A percentile compares a stretch with the other conserved stretches of the same genome.
Conservation (phyloP, 1,140 invertebrate genomes). For the Hyposmocoma kahamanoa region DNA sequence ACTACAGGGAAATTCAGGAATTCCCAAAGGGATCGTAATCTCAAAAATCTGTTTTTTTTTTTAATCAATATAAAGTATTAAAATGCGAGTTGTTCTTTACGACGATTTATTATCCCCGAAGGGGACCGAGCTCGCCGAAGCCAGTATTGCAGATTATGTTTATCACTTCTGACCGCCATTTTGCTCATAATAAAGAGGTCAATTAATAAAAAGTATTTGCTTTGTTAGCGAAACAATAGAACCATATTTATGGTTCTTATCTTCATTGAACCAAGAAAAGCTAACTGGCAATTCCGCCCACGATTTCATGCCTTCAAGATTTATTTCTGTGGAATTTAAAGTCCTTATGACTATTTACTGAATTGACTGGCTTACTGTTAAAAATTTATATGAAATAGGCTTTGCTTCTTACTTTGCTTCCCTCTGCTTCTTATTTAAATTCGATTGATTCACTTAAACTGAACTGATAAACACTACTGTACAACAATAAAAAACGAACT, state of each 20-base stretch:
- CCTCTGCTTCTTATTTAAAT: not conserved
- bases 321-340: conserved; percentile 9
- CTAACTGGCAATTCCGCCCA: conserved; percentile 13
- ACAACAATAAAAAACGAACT: too few species aligned
- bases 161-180: conserved; percentile 25
- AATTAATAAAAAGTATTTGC: conserved; percentile 26
- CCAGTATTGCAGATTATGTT: conserved; percentile 21
- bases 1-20: conserved; percentile 13
- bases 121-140: not conserved
- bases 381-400: not conserved
- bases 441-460: not conserved
- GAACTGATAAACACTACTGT: too few species aligned
- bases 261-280: conserved; percentile 14
- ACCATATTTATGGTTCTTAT: conserved; percentile 25
- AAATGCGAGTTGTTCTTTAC: too few species aligned
- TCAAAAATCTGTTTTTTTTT: too few species aligned
- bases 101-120: not conserved
- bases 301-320: conserved; percentile 13
- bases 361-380: not conserved
- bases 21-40: too few species aligned
- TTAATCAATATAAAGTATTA: not conserved
- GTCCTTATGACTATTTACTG: conserved; percentile 2
- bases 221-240: conserved; percentile 24
- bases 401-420: not conserved
- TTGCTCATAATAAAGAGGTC: conserved; percentile 26